phyloP scores from a whole-genome alignment of 1,140 invertebrate genomes.

The Cyclina sinensis region DNA sequence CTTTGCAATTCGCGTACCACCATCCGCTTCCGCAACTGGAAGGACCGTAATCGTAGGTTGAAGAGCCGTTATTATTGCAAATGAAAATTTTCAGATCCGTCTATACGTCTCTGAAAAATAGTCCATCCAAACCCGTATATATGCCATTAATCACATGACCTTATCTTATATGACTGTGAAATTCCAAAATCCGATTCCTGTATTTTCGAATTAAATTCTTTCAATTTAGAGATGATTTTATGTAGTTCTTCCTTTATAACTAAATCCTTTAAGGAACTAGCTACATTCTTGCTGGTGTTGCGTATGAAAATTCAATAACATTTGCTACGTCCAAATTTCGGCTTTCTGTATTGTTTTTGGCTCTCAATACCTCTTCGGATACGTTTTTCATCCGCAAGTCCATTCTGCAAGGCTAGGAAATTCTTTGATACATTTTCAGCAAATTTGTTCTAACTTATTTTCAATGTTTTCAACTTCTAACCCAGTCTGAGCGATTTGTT shows the following conservation, averaged over 20 bases:
- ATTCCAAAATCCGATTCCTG: not conserved
- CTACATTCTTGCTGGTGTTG: not conserved
- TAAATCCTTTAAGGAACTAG: not conserved
- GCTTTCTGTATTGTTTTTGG: not conserved
- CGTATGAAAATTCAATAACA: not conserved
- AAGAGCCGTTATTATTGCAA: not conserved
- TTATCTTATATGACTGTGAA: not conserved
- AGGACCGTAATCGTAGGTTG: not conserved
- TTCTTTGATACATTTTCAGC: not conserved
- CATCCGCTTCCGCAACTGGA: slow-evolving; percentile 17
- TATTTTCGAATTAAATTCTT: not conserved
- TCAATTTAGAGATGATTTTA: not conserved
- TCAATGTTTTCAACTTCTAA: not conserved
- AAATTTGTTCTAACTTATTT: not conserved
- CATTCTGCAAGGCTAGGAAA: not conserved
- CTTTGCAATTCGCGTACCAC: slow-evolving; percentile 54
- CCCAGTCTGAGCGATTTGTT: not conserved
- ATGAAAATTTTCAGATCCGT: slow-evolving; percentile 92
- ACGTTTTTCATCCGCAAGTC: slow-evolving; percentile 21
- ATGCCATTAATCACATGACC: slow-evolving; percentile 82
- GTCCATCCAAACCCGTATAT: slow-evolving; percentile 94
- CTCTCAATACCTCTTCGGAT: not conserved
- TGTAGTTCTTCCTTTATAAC: not conserved
- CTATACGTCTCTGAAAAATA: slow-evolving; percentile 92
- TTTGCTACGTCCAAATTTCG: not conserved